Evolutionary conservation across 2,797 vertebrate species (phyloP).

Genomic region (Nasua narica): DNA sequence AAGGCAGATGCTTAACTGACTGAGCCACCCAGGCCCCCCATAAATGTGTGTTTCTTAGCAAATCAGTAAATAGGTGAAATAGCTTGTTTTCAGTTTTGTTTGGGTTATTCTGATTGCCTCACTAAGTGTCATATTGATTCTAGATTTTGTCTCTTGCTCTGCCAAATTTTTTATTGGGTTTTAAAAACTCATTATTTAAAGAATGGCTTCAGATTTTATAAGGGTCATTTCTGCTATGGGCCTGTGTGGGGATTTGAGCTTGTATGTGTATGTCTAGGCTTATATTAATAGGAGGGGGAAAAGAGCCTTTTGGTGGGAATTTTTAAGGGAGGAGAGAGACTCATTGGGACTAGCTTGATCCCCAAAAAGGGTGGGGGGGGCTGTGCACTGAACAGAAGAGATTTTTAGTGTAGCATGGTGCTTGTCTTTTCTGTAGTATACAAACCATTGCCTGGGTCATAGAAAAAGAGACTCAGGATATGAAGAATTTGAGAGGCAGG

Average conservation of each 20-base stretch:
- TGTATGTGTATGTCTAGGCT: neutral
- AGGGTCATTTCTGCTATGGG: neutral
- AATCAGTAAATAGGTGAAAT: neutral
- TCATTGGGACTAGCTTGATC: neutral
- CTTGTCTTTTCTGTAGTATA: neutral
- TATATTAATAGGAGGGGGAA: neutral
- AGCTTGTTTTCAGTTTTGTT: neutral
- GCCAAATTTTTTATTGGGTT: neutral
- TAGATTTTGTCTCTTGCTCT: neutral
- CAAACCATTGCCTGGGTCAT: neutral
- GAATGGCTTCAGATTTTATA: neutral
- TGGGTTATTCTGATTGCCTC: neutral
- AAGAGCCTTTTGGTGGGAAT: neutral
- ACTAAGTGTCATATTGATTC: neutral
- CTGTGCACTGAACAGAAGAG: neutral
- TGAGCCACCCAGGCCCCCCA: neutral
- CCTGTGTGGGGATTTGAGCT: neutral
- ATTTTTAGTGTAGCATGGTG: neutral
- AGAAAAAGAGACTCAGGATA: neutral
- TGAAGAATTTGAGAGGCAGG: too few relatives aligned
- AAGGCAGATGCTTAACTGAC: neutral
- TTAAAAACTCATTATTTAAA: neutral
- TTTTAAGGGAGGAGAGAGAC: neutral
- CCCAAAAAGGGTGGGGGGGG: neutral
- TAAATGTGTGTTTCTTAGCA: neutral